Base-by-base conservation (phyloP, 2,797 vertebrate species). In the Cossypha dichroa region DNA sequence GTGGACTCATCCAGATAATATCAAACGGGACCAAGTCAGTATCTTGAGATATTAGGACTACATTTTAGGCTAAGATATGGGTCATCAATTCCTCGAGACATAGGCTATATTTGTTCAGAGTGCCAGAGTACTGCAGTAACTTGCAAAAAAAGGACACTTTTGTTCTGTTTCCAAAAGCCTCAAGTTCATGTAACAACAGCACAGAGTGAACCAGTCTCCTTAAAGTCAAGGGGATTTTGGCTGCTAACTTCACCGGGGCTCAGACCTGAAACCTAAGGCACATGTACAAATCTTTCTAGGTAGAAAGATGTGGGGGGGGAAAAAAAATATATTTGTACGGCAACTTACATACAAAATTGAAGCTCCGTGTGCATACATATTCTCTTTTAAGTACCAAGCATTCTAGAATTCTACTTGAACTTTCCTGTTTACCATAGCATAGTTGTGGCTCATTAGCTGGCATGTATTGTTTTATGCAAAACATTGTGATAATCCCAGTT, bases 291-390 rank as follows among this genome's bases (percentile, higher is more conserved):
- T 70, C 20, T 63, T 80, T 83, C 31, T 36, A 55, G 38, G 26
- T 49, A 72, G 54, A 86, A 68, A 40, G 10, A 76, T 28, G 28
- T 19, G 23, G 8, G 1, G 13, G 9, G 25, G 51, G 10, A 21
- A 13, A 33, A 31, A 48, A 25, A n/a, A n/a, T n/a, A 56, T 3
- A 70, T 64, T 49, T 68, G 8, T 60, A 13, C 23, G 58, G 60
- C 43, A 72, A 11, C 10, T 9, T 58, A 17, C 19, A n/a, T 21
- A 31, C 67, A 55, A 51, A 95, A 72, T 33, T 3, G 6, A 90
- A 69, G n/a, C 31, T 77, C 13, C 0, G 0, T 48, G 10, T 81
- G 14, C 13, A 22, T 36, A 29, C 3, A 2, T 82, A 48, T 28
- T 79, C 33, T 51, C 9, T 86, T 75, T 52, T 33, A 67, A 86